Base-by-base conservation (phyloP, 2,888 invertebrate genomes). In the Pseudolycoriella hygida region DNA sequence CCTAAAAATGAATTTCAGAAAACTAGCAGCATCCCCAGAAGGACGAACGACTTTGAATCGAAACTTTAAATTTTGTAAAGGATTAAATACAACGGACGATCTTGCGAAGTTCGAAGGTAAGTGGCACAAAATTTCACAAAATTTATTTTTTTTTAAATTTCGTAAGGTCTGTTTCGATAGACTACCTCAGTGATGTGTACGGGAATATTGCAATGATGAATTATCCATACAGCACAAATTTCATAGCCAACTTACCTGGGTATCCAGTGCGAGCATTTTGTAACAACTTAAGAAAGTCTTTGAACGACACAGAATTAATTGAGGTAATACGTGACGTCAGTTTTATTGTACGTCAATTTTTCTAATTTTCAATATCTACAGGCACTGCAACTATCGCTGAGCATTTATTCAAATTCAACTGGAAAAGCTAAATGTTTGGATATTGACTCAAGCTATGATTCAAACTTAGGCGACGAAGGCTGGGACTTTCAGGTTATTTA, bases 201-300 rank as follows among this genome's bases (percentile, higher is more conserved):
- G 73, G 73, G 8, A 80, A 82, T 54, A 62, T 94, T 50, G 93
- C 92, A 0, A 43, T 96, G 94, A 81, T 83, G 14, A 85, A 98
- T 67, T 98, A 97, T 63, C 96, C 97, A 0, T 97, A 93, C 60
- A 67, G 80, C 1, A 76, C 83, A 1, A 74, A 76, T 55, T 97
- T 97, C 61, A 66, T 97, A 43, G 72, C 75, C 42, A 77, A 80
- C 0, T 59, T 97, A 18, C 94, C 96, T 0, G 87, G 78, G 0
- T 73, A 86, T 64, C 96, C 96, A 0, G 80, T 96, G 25, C 66
- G 71, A 39, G 68, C 67, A 30, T 71, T 74, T 50, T 80, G 80
- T 55, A 67, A 68, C 47, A 70, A 70, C 52, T 56, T 79, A 1
- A 65, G 55, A 41, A 43, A 50, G 17, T 12, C 40, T 47, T 49